A percentile compares a stretch with the other conserved stretches of the same genome.
These are phyloP conservation scores for Actenoides hombroni DNA, from an alignment of 2,113 vertebrate genomes.

Conservation along the genomic window DNA sequence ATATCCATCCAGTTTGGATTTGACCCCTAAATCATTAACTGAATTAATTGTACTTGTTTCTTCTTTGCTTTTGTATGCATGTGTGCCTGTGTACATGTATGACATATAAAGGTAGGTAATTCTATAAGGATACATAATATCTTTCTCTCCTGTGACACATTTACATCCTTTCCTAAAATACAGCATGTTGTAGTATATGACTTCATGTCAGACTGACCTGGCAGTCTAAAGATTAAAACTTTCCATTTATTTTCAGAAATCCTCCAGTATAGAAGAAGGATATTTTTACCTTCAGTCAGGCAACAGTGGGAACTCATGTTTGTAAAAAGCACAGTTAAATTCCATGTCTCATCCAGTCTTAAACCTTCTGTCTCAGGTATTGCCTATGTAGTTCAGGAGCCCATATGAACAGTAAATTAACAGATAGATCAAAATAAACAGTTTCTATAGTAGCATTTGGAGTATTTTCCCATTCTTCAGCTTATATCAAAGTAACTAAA, in stretches of 20 bases:
- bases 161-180: background rate
- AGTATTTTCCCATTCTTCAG: background rate
- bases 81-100: background rate
- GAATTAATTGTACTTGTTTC: background rate
- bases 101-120: background rate
- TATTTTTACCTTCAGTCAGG: background rate
- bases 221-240: background rate
- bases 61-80: background rate
- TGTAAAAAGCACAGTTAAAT: background rate
- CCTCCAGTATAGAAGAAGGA: background rate
- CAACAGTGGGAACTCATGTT: background rate
- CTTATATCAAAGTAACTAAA: background rate
- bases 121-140: rapidly evolving
- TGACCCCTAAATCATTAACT: background rate
- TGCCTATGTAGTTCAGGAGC: background rate
- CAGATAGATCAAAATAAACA: background rate
- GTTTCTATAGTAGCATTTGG: background rate
- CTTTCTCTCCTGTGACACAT: background rate
- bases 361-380: background rate
- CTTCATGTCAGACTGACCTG: background rate
- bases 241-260: background rate
- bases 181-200: background rate
- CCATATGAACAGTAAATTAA: background rate
- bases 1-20: background rate
- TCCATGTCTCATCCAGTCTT: background rate